Evolutionary conservation across 2,113 vertebrate species (phyloP), one percentile per base, ranked within the genome.

Genomic region (Rafetus swinhoei): DNA sequence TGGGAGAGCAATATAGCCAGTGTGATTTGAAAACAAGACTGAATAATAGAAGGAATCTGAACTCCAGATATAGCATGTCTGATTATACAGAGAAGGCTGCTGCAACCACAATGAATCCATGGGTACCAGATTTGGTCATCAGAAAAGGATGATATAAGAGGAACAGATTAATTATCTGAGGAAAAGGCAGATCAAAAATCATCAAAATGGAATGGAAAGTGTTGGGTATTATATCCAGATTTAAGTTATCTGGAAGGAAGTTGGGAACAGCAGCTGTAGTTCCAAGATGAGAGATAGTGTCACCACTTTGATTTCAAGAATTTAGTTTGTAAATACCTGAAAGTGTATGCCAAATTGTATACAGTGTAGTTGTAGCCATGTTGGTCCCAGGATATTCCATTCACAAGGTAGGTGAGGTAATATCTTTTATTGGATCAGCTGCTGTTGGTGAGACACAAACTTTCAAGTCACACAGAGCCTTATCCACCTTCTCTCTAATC

Each of bases 261-360:
- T 35, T 45, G 79, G 55, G 91, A 90, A 0, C 25, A 62, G 72
- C 62, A 56, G 29, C 5, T 3, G n/a, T 16, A 0, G 2, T 89
- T 90, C 77, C 52, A 22, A 93, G 55, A 21, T n/a, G 39, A 3
- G 0, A 45, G 14, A 14, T 1, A 95, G 50, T 57, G 39, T 0
- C 0, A 19, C 74, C 9, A 77, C 62, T 27, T 69, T 25, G 32
- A 60, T 90, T 89, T 92, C 59, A 80, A 65, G 50, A 84, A 32
- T 3, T 65, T 45, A 6, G 77, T 84, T 3, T 80, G 6, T 55
- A 86, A 22, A 69, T 35, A 19, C 65, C 65, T 69, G 65, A 35
- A 69, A 69, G 65, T 35, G 32, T 69, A n/a, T 69, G 65, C 16
- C 32, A 19, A 19, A 32, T 69, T 19, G 32, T 19, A 69, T 19